phyloP scores from a whole-genome alignment of 2,113 vertebrate genomes.

The Centropus bengalensis region DNA sequence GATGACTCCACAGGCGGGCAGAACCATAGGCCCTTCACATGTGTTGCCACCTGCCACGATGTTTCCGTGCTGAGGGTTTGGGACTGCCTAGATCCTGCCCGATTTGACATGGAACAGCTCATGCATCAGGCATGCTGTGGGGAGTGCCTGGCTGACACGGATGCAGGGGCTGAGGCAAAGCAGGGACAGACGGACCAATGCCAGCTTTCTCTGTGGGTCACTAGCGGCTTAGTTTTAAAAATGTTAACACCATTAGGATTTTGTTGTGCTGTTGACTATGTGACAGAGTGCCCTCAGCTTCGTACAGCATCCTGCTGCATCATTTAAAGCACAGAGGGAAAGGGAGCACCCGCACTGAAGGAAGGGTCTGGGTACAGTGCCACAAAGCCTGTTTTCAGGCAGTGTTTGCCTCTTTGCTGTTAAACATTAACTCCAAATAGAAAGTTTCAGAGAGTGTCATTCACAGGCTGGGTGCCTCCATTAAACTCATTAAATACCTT shows the following conservation, averaged over 20 bases:
- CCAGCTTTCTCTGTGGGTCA: neutral
- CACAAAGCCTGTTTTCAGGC: neutral
- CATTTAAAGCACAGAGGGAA: neutral
- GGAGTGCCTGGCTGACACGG: neutral
- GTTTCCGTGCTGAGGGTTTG: rapidly evolving
- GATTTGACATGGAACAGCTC: rapidly evolving
- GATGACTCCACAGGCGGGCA: neutral
- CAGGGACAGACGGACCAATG: rapidly evolving
- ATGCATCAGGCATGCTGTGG: rapidly evolving
- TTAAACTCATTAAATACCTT: neutral
- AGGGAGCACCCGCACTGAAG: neutral
- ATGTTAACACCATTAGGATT: neutral
- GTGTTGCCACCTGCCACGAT: neutral
- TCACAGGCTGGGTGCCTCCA: neutral
- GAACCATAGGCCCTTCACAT: rapidly evolving
- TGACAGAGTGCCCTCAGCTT: rapidly evolving
- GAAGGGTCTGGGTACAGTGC: neutral
- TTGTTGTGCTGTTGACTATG: neutral
- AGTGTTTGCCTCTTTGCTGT: neutral
- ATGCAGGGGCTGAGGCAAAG: neutral
- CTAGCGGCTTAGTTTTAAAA: neutral
- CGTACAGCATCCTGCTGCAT: neutral
- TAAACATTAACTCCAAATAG: neutral
- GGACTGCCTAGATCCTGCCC: rapidly evolving
- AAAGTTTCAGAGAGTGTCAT: neutral